Conservation (phyloP, 2,113 vertebrate genomes). For the Pteronura brasiliensis region DNA sequence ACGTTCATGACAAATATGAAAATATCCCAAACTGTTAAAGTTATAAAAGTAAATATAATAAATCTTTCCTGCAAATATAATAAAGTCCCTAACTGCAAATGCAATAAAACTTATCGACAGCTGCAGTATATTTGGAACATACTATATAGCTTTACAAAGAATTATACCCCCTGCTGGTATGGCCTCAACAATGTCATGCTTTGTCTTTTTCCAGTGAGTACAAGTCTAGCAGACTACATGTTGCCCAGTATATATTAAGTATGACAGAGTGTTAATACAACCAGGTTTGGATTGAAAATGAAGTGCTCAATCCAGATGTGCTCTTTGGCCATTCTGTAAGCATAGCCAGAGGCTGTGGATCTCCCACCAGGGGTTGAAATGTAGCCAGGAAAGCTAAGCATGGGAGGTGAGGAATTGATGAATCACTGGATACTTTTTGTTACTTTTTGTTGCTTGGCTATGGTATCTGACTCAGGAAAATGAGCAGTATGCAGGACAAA, state of each 20-base stretch:
- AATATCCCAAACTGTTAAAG: conserved; percentile 82
- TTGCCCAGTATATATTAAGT: conserved; percentile 81
- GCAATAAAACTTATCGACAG: conserved; percentile 88
- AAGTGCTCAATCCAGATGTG: conserved; percentile 86
- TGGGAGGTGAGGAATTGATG: conserved; percentile 72
- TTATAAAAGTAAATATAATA: conserved; percentile 84
- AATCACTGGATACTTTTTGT: conserved; percentile 51
- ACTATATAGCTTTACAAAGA: conserved; percentile 84
- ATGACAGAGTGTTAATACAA: conserved; percentile 83
- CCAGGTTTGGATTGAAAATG: conserved; percentile 80
- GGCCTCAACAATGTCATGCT: conserved; percentile 82
- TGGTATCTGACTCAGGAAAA: not conserved
- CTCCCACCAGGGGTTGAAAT: conserved; percentile 77
- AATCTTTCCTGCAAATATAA: conserved; percentile 83
- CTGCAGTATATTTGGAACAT: conserved; percentile 85
- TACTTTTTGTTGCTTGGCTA: not conserved
- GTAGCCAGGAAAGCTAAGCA: conserved; percentile 77
- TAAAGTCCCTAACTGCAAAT: conserved; percentile 83
- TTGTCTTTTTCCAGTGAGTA: conserved; percentile 81
- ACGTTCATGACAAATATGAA: conserved; percentile 84
- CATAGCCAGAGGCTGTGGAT: conserved; percentile 74
- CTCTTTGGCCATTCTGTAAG: conserved; percentile 77
- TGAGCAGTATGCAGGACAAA: not conserved
- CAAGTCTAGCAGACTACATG: conserved; percentile 64
- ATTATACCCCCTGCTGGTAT: conserved; percentile 82